Evolutionary conservation across 2,888 invertebrate genomes (phyloP).

Genomic region (Stegophylla sp.): DNA sequence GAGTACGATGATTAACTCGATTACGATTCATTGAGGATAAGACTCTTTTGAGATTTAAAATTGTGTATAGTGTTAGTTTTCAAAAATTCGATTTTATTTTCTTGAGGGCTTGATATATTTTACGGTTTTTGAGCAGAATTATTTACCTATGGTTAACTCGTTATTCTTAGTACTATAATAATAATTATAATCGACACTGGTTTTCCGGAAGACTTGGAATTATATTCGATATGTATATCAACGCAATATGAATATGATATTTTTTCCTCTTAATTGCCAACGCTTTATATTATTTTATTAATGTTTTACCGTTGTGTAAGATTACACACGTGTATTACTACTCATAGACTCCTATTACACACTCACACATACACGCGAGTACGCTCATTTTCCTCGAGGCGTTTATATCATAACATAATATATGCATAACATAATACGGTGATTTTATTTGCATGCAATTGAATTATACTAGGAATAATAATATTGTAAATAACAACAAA

Average conservation of each 20-base stretch:
- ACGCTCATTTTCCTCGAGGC: slow-evolving; percentile 15
- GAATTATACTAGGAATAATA: slow-evolving; percentile 10
- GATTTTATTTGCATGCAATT: slow-evolving; percentile 16
- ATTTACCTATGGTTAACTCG: too few relatives aligned
- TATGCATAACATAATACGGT: neutral
- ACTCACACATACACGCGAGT: too few relatives aligned
- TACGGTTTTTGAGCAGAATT: too few relatives aligned
- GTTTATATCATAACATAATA: neutral
- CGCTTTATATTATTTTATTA: neutral
- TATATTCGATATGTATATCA: neutral
- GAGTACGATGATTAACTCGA: too few relatives aligned
- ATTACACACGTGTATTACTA: neutral
- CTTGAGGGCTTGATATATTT: too few relatives aligned
- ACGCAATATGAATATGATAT: neutral
- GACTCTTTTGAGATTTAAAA: too few relatives aligned
- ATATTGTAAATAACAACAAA: too few relatives aligned
- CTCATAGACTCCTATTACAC: neutral
- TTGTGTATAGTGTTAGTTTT: too few relatives aligned
- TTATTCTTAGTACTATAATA: too few relatives aligned
- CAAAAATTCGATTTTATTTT: too few relatives aligned
- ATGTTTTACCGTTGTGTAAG: neutral
- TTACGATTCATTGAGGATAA: too few relatives aligned
- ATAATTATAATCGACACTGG: too few relatives aligned
- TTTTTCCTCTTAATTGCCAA: neutral
- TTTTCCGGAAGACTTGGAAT: neutral